phyloP scores from a whole-genome alignment of 2,113 vertebrate species.

The Globicephala melas region DNA sequence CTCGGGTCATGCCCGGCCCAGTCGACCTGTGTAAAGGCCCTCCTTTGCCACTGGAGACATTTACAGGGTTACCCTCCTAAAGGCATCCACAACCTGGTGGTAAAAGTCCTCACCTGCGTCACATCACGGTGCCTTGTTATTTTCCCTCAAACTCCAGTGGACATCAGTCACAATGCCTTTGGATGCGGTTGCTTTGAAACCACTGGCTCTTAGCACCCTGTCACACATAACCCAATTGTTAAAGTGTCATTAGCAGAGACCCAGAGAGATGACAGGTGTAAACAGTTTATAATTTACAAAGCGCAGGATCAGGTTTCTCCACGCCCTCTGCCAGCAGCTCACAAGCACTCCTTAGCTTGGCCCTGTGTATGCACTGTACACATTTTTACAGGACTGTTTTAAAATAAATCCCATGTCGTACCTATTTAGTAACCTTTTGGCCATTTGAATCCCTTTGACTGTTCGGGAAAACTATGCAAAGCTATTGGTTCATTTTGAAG shows the following conservation, averaged over 20 bases:
- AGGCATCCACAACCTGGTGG: not conserved
- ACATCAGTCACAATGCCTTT: not conserved
- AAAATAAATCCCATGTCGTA: not conserved
- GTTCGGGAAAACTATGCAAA: not conserved
- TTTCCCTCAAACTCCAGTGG: not conserved
- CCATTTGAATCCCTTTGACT: not conserved
- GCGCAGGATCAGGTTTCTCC: slow-evolving; percentile 42
- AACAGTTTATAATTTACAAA: slow-evolving; percentile 66
- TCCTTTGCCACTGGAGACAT: not conserved
- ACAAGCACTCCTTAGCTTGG: not conserved
- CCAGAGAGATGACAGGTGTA: slow-evolving; percentile 71
- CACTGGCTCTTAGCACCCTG: not conserved
- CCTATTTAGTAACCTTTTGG: not conserved
- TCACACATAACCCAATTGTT: slow-evolving; percentile 43
- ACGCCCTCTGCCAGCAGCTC: not conserved
- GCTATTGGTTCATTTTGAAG: not conserved
- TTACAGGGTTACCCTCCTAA: not conserved
- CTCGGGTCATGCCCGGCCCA: not conserved
- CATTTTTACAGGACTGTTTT: not conserved
- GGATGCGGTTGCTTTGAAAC: slow-evolving; percentile 4
- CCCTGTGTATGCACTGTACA: not conserved
- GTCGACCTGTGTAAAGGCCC: not conserved
- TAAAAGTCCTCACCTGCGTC: not conserved
- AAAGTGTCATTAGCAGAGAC: slow-evolving; percentile 50
- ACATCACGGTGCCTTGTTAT: not conserved